Evolutionary conservation across 92 coral and sea anemone species (phyloP), one percentile per base, ranked within the genome.

Genomic region (Heliopora coerulea): DNA sequence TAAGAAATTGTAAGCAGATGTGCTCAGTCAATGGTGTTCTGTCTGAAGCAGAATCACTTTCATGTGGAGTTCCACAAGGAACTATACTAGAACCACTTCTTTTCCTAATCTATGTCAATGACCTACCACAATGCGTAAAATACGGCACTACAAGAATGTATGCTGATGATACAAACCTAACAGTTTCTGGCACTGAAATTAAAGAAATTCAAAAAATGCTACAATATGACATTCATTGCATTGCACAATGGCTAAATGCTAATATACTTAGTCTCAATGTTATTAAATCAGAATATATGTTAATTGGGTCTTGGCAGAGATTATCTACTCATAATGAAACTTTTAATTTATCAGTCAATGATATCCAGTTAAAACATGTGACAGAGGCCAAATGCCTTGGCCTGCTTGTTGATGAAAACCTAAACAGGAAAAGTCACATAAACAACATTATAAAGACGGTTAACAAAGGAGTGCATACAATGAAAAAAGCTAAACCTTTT

Each of bases 1-100:
- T 56, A 28, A 56, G 6, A 1, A 33, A 33, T 0, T 1, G 62
- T 1, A 28, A 56, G 29, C 62, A 56, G 29, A 56, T 3, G 29
- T 56, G 62, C 29, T 28, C 24, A 6, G 62, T 56, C 6, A 56
- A 56, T 56, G 62, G 62, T 56, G 24, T 56, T 33, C 62, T 56
- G 29, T 56, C 62, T 56, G 29, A 6, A 33, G 6, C 24, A 56
- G 29, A 56, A 56, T 40, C 1, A 1, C 5, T 59, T 28, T 1
- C 65, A 18, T 59, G 65, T 59, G 65, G 65, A 28, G 65, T 59
- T 18, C 65, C 65, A 3, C 65, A 59, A 59, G 65, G 65, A 24
- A 29, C 65, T 15, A 59, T 59, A 29, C 19, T 59, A 59, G 65
- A 42, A 10, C 65, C 65, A 37, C 35, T 59, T 19, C 39, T 59